Percentiles rank a stretch among this genome's conserved stretches.
Evolutionary conservation across 2,797 vertebrate species (phyloP).

Genomic region (Hirundo rustica): DNA sequence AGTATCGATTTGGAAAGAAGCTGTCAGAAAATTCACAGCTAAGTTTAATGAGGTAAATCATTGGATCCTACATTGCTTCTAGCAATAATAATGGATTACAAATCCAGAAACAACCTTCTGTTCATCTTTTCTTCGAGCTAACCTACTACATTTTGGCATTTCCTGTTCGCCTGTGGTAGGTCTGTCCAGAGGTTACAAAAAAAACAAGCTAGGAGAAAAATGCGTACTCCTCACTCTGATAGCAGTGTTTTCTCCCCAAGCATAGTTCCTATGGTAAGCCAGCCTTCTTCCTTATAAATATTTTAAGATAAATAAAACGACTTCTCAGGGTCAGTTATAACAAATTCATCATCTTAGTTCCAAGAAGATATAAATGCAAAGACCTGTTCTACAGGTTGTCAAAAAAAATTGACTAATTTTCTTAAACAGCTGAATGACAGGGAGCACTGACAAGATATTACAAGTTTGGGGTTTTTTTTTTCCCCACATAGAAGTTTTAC

Average conservation of each 20-base stretch:
- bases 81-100: neutral
- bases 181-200: neutral
- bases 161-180: neutral
- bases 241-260: neutral
- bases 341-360: neutral
- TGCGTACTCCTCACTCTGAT: neutral
- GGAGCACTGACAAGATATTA: neutral
- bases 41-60: neutral
- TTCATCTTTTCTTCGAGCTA: neutral
- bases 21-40: neutral
- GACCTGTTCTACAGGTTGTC: neutral
- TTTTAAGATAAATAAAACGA: neutral
- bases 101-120: neutral
- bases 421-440: neutral
- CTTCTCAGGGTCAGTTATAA: neutral
- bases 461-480: neutral
- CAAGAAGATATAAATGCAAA: neutral
- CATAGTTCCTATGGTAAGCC: neutral
- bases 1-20: neutral
- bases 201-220: neutral
- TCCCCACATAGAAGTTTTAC: neutral
- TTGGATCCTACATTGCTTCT: neutral
- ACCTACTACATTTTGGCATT: neutral
- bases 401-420: neutral
- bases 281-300: neutral